These are phyloP conservation scores for Neosilurus mollespiculum DNA, from an alignment of 2,797 vertebrate species.

Conservation along the genomic window DNA sequence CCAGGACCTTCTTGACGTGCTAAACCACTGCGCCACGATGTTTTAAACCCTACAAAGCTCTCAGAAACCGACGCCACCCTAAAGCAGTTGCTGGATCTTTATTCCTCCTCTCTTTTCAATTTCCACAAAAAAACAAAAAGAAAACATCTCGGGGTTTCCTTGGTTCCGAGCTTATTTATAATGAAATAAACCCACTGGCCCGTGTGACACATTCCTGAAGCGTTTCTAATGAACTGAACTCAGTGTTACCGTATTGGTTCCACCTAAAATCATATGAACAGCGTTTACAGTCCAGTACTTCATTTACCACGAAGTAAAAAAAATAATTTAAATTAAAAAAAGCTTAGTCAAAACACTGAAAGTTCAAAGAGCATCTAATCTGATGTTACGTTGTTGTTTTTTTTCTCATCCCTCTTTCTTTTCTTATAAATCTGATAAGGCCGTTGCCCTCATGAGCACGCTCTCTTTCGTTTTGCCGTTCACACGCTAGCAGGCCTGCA, in stretches of 20 bases:
- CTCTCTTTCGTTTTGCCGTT: slow-evolving; percentile 42
- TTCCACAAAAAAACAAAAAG: background rate
- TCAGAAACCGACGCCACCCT: background rate
- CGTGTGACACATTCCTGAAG: slow-evolving; percentile 18
- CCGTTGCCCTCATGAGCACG: slow-evolving; percentile 38
- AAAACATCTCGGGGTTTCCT: background rate
- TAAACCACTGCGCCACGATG: too few species aligned
- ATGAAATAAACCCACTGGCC: slow-evolving; percentile 10
- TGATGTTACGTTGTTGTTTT: slow-evolving; percentile 24
- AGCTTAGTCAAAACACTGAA: slow-evolving; percentile 22
- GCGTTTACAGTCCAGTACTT: slow-evolving; percentile 23
- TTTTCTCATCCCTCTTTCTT: slow-evolving; percentile 16
- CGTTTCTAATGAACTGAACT: slow-evolving; percentile 4
- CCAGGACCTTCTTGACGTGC: too few species aligned
- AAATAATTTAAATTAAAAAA: background rate
- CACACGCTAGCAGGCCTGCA: slow-evolving; percentile 46
- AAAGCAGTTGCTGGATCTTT: background rate
- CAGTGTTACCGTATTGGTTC: background rate
- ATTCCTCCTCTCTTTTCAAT: background rate
- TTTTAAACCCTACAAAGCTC: background rate
- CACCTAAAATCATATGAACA: slow-evolving; percentile 20
- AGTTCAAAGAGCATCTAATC: slow-evolving; percentile 45
- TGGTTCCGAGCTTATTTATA: slow-evolving; percentile 23
- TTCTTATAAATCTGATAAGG: slow-evolving; percentile 48
- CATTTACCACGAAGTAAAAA: background rate